Percentiles rank a stretch among this genome's conserved stretches.
phyloP scores from a whole-genome alignment of 1,140 invertebrate genomes.

The Anoplolepis gracilipes region DNA sequence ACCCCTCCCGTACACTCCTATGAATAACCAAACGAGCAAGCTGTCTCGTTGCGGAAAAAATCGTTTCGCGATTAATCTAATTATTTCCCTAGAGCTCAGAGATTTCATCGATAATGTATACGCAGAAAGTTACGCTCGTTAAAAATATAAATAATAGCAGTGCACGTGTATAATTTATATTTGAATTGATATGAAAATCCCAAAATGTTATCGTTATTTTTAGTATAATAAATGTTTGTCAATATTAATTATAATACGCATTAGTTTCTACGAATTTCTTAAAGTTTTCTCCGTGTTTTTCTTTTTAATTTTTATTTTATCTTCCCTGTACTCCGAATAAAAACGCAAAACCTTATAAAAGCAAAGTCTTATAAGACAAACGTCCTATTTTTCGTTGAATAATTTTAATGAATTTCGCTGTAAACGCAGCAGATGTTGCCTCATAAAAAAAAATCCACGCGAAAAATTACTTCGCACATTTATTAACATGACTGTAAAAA shows the following conservation, averaged over 20 bases:
- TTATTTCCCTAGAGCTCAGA: conserved; percentile 10
- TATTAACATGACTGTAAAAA: conserved; percentile 52
- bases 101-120: background rate
- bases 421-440: conserved; percentile 12
- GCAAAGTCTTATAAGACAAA: no score
- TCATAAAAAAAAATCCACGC: background rate
- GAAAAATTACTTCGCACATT: conserved; percentile 33
- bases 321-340: background rate
- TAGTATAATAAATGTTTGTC: background rate
- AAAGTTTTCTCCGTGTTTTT: background rate
- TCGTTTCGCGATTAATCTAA: background rate
- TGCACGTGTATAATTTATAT: background rate
- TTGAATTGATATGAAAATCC: background rate
- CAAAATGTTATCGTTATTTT: background rate
- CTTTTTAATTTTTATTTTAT: background rate
- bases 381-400: conserved; percentile 1
- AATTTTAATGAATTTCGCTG: conserved; percentile 16
- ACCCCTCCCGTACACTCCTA: background rate
- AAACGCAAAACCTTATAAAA: no score
- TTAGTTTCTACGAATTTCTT: background rate
- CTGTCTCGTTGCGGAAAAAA: conserved; percentile 17
- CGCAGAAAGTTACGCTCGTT: background rate
- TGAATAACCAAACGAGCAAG: background rate
- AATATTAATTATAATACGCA: background rate
- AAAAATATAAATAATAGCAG: background rate